Base-by-base conservation (phyloP, 2,888 invertebrate genomes). In the Eristalinus aeneus region DNA sequence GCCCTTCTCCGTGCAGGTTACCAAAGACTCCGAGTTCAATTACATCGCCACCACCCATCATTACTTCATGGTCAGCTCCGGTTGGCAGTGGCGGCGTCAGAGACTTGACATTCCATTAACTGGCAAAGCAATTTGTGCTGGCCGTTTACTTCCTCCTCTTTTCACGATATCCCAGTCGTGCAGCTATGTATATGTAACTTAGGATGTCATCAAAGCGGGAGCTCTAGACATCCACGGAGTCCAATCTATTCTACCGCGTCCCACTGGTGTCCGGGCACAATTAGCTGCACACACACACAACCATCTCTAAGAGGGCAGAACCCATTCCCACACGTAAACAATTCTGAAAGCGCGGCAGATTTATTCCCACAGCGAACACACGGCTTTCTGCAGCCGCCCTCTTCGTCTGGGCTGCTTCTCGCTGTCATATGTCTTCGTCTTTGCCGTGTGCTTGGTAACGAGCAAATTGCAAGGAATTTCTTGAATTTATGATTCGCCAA, bases 261-360 rank as follows among this genome's bases (percentile, higher is more conserved):
- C 64, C 34, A 46, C 39, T 58, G 68, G n/a, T 65, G 36, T 22
- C 72, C 12, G 6, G 61, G 39, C 68, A 74, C 74, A 78, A 78
- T 78, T 60, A 60, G 60, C 74, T 73, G 64, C 65, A 65, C 68
- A 73, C 39, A 16, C 39, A 39, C 39, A 16, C 16, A 46, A 5
- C 56, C 23, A 10, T 11, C 56, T 11, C 10, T 20, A 10, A 9
- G 23, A 23, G 16, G 56, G 23, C 22, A 56, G 12, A 22, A 56
- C 12, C 67, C 75, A 75, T 84, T 84, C 84, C 84, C 79, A 84
- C 84, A 84, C 75, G 84, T 75, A 84, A 79, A 79, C 75, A 79
- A 67, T 84, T 46, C 75, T 53, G 79, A 79, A 71, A 67, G 53
- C 73, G 32, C 64, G 79, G 34, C 54, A 67, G 67, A 71, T 79